Conservation (phyloP, 2,797 vertebrate species). For the Podargus strigoides region DNA sequence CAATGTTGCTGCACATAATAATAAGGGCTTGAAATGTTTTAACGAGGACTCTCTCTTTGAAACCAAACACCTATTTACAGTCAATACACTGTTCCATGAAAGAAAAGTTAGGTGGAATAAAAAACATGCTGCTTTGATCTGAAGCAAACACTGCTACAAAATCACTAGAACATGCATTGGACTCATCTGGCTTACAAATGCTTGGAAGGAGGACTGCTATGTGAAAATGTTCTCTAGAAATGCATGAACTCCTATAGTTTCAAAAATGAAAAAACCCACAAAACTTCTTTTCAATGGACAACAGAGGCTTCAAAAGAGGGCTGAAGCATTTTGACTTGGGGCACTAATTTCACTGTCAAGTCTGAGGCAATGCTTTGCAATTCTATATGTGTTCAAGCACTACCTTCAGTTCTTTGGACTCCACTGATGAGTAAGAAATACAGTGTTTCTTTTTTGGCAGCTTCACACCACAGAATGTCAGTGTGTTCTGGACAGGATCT, state of each 20-base stretch:
- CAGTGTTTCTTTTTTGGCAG: not conserved
- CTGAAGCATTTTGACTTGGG: not conserved
- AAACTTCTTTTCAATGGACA: not conserved
- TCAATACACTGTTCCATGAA: not conserved
- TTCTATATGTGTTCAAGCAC: not conserved
- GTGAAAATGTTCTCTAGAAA: not conserved
- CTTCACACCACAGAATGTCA: not conserved
- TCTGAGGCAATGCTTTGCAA: not conserved
- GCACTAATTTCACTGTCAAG: not conserved
- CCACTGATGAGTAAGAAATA: not conserved
- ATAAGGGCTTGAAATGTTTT: not conserved
- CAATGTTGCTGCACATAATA: not conserved
- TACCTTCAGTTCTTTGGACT: not conserved
- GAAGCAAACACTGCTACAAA: not conserved
- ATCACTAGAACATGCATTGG: not conserved
- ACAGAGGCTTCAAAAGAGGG: not conserved
- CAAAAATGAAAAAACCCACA: not conserved
- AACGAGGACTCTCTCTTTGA: not conserved
- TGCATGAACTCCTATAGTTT: fast-evolving
- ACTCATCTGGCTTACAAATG: not conserved
- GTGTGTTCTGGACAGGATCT: not conserved
- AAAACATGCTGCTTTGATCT: not conserved
- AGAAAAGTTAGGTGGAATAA: not conserved
- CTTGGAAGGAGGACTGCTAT: not conserved
- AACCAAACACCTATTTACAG: not conserved